phyloP scores from a whole-genome alignment of 1,140 invertebrate species.

The Asobara japonica region DNA sequence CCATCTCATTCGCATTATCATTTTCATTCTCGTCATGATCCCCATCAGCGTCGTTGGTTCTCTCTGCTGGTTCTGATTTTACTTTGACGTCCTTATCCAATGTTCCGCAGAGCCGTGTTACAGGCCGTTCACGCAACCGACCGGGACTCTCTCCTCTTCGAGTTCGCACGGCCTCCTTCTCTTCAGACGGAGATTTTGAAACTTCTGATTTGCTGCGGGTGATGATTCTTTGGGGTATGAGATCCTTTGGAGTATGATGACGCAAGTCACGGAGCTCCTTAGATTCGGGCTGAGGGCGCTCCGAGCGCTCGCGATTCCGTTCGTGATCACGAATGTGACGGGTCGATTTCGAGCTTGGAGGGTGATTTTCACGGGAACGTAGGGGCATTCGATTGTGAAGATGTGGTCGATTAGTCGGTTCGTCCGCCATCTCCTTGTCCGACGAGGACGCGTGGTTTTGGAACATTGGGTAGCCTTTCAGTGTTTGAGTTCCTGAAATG shows the following conservation, averaged over 20 bases:
- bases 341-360: conserved; percentile 49
- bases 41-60: conserved; percentile 49
- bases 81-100: conserved; percentile 54
- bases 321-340: conserved; percentile 55
- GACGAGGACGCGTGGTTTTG: conserved; percentile 63
- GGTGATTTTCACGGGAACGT: conserved; percentile 62
- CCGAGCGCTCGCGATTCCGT: conserved; percentile 37
- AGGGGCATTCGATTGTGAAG: conserved; percentile 56
- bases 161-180: conserved; percentile 57
- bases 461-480: conserved; percentile 67
- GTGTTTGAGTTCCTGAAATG: conserved; percentile 62
- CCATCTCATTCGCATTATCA: too few species aligned
- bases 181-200: conserved; percentile 38
- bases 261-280: conserved; percentile 50
- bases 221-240: conserved; percentile 47
- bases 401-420: conserved; percentile 54
- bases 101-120: conserved; percentile 57
- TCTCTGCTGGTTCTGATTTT: conserved; percentile 47
- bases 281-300: conserved; percentile 45
- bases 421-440: conserved; percentile 62
- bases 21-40: too few species aligned
- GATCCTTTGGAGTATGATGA: conserved; percentile 45
- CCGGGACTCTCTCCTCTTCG: conserved; percentile 56
- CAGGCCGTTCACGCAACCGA: conserved; percentile 60
- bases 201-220: conserved; percentile 46